Evolutionary conservation across 2,113 vertebrate species (phyloP).

Genomic region (Acinonyx jubatus): DNA sequence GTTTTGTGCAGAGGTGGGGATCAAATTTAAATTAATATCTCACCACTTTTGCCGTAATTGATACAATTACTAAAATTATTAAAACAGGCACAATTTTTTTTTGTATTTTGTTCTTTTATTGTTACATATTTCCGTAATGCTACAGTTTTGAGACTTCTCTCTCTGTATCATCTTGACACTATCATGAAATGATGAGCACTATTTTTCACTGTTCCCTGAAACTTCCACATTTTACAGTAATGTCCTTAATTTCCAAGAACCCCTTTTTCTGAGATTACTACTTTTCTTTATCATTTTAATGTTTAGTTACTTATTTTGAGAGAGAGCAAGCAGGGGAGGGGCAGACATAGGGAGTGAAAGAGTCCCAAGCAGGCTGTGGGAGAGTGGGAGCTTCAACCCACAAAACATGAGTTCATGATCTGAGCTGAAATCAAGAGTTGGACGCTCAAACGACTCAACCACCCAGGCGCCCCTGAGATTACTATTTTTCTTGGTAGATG

Average conservation of each 20-base stretch:
- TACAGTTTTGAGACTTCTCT: neutral
- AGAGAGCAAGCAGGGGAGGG: no score
- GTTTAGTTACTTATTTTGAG: no score
- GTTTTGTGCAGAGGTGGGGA: neutral
- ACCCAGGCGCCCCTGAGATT: neutral
- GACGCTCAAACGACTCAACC: no score
- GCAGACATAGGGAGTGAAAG: no score
- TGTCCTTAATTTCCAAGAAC: neutral
- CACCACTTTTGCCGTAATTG: neutral
- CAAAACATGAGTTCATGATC: no score
- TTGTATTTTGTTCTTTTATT: neutral
- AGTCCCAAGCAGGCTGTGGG: no score
- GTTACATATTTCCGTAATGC: neutral
- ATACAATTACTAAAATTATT: neutral
- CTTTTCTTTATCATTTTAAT: neutral
- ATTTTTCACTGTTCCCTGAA: neutral
- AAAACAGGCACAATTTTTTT: neutral
- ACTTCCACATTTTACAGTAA: neutral
- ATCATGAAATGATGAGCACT: neutral
- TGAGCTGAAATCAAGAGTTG: no score
- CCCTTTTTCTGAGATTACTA: neutral
- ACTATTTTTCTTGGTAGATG: neutral
- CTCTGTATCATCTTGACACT: neutral
- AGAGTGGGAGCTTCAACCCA: no score
- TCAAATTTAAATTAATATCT: neutral